Percentiles rank a stretch among this genome's conserved stretches.
These are phyloP conservation scores for Hyphantria cunea DNA, from an alignment of 1,140 invertebrate genomes.

Conservation along the genomic window DNA sequence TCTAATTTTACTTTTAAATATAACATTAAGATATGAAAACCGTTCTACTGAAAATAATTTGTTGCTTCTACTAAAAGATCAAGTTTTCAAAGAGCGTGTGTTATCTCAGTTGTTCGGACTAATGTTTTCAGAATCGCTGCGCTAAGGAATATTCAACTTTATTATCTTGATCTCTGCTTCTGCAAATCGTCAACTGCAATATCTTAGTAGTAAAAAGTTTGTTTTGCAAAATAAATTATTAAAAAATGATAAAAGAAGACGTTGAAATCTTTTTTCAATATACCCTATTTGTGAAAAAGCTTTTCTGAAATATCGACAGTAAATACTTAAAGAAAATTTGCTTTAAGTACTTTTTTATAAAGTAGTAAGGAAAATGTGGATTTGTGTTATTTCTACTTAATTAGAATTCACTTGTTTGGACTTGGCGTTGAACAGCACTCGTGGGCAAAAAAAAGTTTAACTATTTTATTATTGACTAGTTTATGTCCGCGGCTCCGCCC, in stretches of 20 bases:
- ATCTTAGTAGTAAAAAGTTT: slow-evolving; percentile 43
- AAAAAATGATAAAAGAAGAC: slow-evolving; percentile 15
- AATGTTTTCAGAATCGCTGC: slow-evolving; percentile 49
- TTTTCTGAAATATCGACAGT: slow-evolving; percentile 7
- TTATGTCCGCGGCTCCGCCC: no score
- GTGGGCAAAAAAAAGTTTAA: slow-evolving; percentile 23
- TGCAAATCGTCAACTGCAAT: slow-evolving; percentile 46
- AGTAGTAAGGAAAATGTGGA: slow-evolving; percentile 19
- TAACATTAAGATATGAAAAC: slow-evolving; percentile 16
- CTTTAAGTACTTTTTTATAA: slow-evolving; percentile 25
- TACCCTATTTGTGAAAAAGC: slow-evolving; percentile 3
- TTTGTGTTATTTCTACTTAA: slow-evolving; percentile 34
- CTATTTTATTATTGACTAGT: slow-evolving; percentile 27
- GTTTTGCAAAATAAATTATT: slow-evolving; percentile 37
- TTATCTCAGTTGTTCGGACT: slow-evolving; percentile 47
- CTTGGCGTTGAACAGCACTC: slow-evolving; percentile 20
- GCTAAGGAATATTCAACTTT: slow-evolving; percentile 50
- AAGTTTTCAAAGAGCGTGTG: slow-evolving; percentile 53
- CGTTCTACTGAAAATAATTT: slow-evolving; percentile 19
- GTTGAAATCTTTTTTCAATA: slow-evolving; percentile 4
- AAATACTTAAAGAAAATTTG: slow-evolving; percentile 25
- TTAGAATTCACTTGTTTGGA: slow-evolving; percentile 35
- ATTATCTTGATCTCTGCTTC: slow-evolving; percentile 58
- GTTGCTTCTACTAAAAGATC: slow-evolving; percentile 22
- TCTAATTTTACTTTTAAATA: not conserved